Base-by-base conservation (phyloP, 2,888 invertebrate genomes). In the Disparrhopalites patrizii region DNA sequence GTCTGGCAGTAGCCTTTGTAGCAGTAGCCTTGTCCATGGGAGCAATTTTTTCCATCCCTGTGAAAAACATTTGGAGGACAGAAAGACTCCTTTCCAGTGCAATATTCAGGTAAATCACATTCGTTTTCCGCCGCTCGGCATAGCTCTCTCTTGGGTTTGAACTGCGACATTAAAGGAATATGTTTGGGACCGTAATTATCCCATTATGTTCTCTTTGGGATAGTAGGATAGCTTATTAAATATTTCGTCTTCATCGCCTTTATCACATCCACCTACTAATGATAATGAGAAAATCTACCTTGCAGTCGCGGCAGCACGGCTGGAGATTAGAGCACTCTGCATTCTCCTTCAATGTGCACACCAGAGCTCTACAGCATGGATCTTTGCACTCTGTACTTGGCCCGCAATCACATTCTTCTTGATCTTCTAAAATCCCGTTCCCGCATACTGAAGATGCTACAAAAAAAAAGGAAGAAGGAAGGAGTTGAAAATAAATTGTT, bases 381-480 rank as follows among this genome's bases (percentile, higher is more conserved):
- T 98, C 97, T 76, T 85, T 84, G 71, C 98, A 98, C 82, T 98
- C 98, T 79, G 97, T 98, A 80, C 97, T 93, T 81, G 98, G 97
- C 55, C 92, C 95, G 75, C 91, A 63, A 20, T 63, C 63, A 43
- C 63, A 63, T 38, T 63, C 93, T 81, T 99, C 98, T 56, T 91
- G 95, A 75, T 91, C 91, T 78, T 99, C 98, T 62, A 98, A 86
- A 66, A 91, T 84, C 70, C 90, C 90, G 82, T 99, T 98, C 74
- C 98, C 98, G 81, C 98, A n/a, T n/a, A n/a, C n/a, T n/a, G n/a
- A n/a, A n/a, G n/a, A n/a, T n/a, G n/a, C n/a, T n/a, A n/a, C n/a
- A n/a, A n/a, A n/a, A n/a, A n/a, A n/a, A n/a, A n/a, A n/a, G n/a
- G n/a, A n/a, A n/a, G n/a, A n/a, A n/a, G n/a, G n/a, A n/a, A n/a